phyloP scores from a whole-genome alignment of 2,888 invertebrate genomes.

The Abrostola tripartita region DNA sequence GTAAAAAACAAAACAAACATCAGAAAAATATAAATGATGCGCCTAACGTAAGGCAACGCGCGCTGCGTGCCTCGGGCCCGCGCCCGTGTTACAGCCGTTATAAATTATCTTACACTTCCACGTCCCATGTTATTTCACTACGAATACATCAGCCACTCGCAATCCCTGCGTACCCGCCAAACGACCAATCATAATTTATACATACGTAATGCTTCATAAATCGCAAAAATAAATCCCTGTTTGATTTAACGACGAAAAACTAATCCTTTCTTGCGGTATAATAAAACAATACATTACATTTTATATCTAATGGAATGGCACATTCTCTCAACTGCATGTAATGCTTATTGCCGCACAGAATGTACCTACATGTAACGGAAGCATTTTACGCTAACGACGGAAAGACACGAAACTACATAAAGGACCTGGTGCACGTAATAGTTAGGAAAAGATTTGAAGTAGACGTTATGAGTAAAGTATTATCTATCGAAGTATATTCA shows the following conservation, averaged over 20 bases:
- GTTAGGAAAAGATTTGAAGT: slow-evolving; percentile 19
- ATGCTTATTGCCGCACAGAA: slow-evolving; percentile 58
- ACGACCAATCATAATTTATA: slow-evolving; percentile 81
- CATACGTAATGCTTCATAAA: slow-evolving; percentile 74
- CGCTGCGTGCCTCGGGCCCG: slow-evolving; percentile 73
- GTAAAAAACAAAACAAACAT: slow-evolving; percentile 85
- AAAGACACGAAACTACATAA: slow-evolving; percentile 62
- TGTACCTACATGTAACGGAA: slow-evolving; percentile 56
- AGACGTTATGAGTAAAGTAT: too few species aligned
- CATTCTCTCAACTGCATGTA: slow-evolving; percentile 64
- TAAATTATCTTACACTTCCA: slow-evolving; percentile 84
- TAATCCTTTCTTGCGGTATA: slow-evolving; percentile 66
- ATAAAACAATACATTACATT: slow-evolving; percentile 67
- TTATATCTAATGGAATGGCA: slow-evolving; percentile 67
- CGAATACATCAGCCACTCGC: slow-evolving; percentile 81
- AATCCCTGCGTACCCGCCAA: slow-evolving; percentile 76
- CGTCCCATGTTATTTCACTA: slow-evolving; percentile 83
- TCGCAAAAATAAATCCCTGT: slow-evolving; percentile 73
- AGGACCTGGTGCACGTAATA: slow-evolving; percentile 31
- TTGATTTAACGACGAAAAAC: slow-evolving; percentile 72
- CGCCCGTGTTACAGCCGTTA: slow-evolving; percentile 78
- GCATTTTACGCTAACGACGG: slow-evolving; percentile 67
- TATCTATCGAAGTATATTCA: too few species aligned
- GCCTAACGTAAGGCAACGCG: slow-evolving; percentile 82
- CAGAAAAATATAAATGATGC: slow-evolving; percentile 87